Percentiles rank a stretch among this genome's conserved stretches.
phyloP scores from a whole-genome alignment of 2,888 invertebrate genomes.

The Drosophila fungiperda region DNA sequence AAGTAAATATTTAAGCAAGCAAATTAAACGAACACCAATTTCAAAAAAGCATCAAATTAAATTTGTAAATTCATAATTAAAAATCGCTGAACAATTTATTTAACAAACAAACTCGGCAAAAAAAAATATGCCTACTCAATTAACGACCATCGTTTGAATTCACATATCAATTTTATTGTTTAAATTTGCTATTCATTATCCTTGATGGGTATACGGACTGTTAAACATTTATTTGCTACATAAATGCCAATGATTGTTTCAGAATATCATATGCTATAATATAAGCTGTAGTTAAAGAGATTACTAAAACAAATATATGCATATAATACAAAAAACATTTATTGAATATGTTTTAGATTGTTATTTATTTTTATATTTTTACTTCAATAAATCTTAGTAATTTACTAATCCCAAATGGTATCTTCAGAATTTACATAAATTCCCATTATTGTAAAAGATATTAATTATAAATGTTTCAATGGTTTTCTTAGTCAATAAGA shows the following conservation, averaged over 20 bases:
- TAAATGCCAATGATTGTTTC: background rate
- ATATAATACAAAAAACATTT: background rate
- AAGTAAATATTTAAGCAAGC: slow-evolving; percentile 48
- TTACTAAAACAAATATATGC: background rate
- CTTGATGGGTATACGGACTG: background rate
- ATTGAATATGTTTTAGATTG: background rate
- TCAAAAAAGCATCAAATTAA: slow-evolving; percentile 55
- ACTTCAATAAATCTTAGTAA: background rate
- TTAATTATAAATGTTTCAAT: background rate
- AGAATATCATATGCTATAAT: background rate
- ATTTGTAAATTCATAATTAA: slow-evolving; percentile 59
- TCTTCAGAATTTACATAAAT: background rate
- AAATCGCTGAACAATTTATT: slow-evolving; percentile 62
- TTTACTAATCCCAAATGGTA: background rate
- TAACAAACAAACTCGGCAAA: slow-evolving; percentile 38
- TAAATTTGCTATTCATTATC: background rate
- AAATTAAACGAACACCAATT: background rate
- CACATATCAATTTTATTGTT: background rate
- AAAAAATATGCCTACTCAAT: slow-evolving; percentile 44
- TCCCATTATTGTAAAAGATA: background rate
- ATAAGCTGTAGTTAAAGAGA: background rate
- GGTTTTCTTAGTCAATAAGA: background rate
- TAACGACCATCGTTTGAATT: slow-evolving; percentile 53
- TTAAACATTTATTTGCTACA: background rate
- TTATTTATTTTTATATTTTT: background rate